Evolutionary conservation across 2,113 vertebrate species (phyloP), one percentile per base, ranked within the genome.

Genomic region (Archocentrus centrarchus): DNA sequence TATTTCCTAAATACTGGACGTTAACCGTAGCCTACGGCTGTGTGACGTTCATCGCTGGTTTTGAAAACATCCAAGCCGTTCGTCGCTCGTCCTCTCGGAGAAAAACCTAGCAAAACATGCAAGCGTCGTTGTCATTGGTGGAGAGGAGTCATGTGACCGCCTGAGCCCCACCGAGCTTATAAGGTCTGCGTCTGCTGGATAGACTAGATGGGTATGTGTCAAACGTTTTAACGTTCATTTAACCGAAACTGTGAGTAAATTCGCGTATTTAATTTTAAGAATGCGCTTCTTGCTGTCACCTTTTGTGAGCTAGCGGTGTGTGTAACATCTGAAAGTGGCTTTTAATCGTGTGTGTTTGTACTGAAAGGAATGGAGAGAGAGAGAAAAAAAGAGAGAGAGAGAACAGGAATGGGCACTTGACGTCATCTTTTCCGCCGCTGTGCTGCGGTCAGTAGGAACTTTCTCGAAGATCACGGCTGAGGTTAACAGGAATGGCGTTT

Each of bases 21-120:
- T 87, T 91, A 90, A 92, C 90, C 80, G 92, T 90, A 90, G 89
- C 87, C 93, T 92, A 92, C 93, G 93, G 89, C 93, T 85, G 93
- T 64, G 93, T 96, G 94, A 93, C 95, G 95, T 95, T 93, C 93
- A 89, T 92, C 80, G 91, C 91, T 92, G 94, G 76, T 90, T 94
- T 95, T 96, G 96, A 96, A 96, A 96, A 96, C 96, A 96, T 96
- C 94, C 79, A 93, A 93, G 91, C 84, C 81, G 91, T 90, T 93
- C 89, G 93, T 93, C 88, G 90, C 61, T 90, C 89, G 91, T 90
- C 91, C 95, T 94, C 94, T 92, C 94, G 84, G 91, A 95, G 94
- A 95, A 95, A 93, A 96, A 86, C 93, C 93, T 27, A 93, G 93
- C 92, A 93, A 94, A 96, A 95, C 94, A 95, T 83, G 92, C 93